Conservation (phyloP, 2,113 vertebrate genomes). For the Cebidichthys violaceus region DNA sequence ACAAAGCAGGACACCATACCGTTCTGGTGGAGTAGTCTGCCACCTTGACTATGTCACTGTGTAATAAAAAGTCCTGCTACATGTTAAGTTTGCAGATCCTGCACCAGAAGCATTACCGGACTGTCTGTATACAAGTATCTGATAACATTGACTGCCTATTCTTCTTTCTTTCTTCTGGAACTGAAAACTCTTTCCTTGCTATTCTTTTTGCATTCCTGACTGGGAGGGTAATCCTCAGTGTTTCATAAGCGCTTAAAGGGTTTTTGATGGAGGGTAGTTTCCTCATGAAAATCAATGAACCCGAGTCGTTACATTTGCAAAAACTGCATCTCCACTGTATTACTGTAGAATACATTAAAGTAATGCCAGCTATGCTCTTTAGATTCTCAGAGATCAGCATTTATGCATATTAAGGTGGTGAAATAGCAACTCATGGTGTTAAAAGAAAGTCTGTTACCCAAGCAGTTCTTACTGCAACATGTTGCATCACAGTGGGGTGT, state of each 20-base stretch:
- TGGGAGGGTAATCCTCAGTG: slow-evolving; percentile 42
- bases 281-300: slow-evolving; percentile 70
- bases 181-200: slow-evolving; percentile 10
- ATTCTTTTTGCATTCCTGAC: slow-evolving; percentile 23
- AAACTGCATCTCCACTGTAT: slow-evolving; percentile 69
- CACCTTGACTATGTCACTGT: slow-evolving; percentile 5
- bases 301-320: slow-evolving; percentile 63
- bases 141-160: neutral
- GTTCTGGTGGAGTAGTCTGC: slow-evolving; percentile 1
- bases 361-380: slow-evolving; percentile 72
- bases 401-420: slow-evolving; percentile 78
- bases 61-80: neutral
- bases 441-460: slow-evolving; percentile 74
- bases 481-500: slow-evolving; percentile 82
- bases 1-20: slow-evolving; percentile 4
- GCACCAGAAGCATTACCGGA: neutral
- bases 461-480: slow-evolving; percentile 76
- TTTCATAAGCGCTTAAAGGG: slow-evolving; percentile 56
- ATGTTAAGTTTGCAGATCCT: neutral
- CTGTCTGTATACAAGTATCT: neutral
- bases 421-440: slow-evolving; percentile 77
- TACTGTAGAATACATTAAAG: slow-evolving; percentile 72
- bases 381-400: slow-evolving; percentile 74
- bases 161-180: neutral
- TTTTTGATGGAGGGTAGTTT: slow-evolving; percentile 60